Evolutionary conservation across 2,888 invertebrate species (phyloP).

Genomic region (Epicampocera succincta): DNA sequence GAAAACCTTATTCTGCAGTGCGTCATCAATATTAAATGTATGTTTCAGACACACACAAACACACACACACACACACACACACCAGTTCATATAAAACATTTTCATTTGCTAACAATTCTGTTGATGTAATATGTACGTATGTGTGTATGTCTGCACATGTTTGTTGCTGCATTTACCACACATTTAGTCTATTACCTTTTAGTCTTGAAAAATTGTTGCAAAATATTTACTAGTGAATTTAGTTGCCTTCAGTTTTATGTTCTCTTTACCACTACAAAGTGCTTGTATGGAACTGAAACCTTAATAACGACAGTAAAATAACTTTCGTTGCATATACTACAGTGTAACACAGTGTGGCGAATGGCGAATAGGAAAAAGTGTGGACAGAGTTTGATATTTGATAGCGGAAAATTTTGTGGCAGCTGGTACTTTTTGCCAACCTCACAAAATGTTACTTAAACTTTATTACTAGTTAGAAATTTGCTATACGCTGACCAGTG

Average conservation of each 20-base stretch:
- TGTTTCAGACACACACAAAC: not conserved
- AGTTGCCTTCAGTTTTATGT: slow-evolving; percentile 28
- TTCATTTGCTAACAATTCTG: not conserved
- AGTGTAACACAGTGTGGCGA: not conserved
- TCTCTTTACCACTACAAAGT: slow-evolving; percentile 50
- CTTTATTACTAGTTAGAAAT: too few species aligned
- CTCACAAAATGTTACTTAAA: too few species aligned
- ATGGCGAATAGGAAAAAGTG: not conserved
- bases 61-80: not conserved
- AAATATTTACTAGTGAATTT: not conserved
- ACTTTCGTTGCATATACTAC: not conserved
- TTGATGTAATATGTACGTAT: not conserved
- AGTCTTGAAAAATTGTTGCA: slow-evolving; percentile 1
- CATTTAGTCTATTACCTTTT: slow-evolving; percentile 42
- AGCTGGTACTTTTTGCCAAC: too few species aligned
- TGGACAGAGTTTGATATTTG: too few species aligned
- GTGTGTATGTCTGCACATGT: not conserved
- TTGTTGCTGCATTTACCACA: slow-evolving; percentile 32
- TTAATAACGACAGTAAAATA: slow-evolving; percentile 17
- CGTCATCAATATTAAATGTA: slow-evolving; percentile 54
- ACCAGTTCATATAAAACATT: not conserved
- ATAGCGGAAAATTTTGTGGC: too few species aligned
- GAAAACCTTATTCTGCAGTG: slow-evolving; percentile 38
- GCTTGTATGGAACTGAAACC: slow-evolving; percentile 45
- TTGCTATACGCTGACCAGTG: too few species aligned